Conservation (phyloP, 1,140 invertebrate species). For the Cydia splendana region DNA sequence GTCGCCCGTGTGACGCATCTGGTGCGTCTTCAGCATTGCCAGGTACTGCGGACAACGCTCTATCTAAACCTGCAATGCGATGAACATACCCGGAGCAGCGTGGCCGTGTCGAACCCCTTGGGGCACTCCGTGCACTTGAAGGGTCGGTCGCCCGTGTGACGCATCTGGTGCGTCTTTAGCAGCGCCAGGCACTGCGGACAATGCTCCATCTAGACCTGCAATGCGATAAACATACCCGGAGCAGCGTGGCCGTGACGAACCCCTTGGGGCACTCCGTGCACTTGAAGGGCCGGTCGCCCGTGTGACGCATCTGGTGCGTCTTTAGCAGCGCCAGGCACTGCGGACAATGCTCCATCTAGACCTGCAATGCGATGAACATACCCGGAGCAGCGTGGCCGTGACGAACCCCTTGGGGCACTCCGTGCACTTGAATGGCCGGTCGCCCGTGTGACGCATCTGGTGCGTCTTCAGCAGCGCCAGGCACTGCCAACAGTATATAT, state of each 20-base stretch:
- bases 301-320: conserved; percentile 2
- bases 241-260: background rate
- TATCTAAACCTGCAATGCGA: too few species aligned
- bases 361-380: background rate
- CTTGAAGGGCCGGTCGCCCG: conserved; percentile 8
- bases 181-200: background rate
- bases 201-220: background rate
- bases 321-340: conserved; percentile 3
- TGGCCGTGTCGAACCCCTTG: background rate
- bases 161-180: conserved; percentile 5
- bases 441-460: conserved; percentile 2
- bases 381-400: background rate
- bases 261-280: background rate
- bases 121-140: conserved; percentile 8
- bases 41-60: too few species aligned
- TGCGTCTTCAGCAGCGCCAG: conserved; percentile 1
- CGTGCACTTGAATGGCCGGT: conserved; percentile 3
- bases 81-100: conserved; percentile 1
- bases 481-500: background rate
- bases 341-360: background rate
- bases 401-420: background rate
- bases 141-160: background rate
- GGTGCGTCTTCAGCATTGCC: background rate
- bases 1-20: conserved; percentile 6
- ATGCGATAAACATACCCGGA: background rate